phyloP scores from a whole-genome alignment of 2,113 vertebrate genomes.

The Platichthys flesus region DNA sequence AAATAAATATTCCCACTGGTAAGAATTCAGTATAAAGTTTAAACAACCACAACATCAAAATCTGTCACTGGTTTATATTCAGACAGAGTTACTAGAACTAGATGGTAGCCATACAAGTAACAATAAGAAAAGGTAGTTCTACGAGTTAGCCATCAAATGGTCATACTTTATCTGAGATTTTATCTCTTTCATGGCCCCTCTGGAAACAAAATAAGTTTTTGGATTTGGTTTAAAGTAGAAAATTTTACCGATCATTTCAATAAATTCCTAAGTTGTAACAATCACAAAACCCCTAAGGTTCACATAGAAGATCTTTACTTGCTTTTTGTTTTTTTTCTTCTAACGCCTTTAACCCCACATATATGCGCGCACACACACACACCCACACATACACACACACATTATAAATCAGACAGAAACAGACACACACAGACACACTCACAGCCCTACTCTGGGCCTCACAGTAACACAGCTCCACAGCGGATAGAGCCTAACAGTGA shows the following conservation, averaged over 20 bases:
- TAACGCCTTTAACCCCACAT: conserved; percentile 19
- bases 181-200: conserved; percentile 40
- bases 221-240: conserved; percentile 55
- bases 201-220: conserved; percentile 25
- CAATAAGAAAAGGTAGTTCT: conserved; percentile 24
- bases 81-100: conserved; percentile 52
- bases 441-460: conserved; percentile 65
- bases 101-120: conserved; percentile 38
- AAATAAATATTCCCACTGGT: conserved; percentile 26
- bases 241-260: conserved; percentile 46
- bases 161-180: conserved; percentile 43
- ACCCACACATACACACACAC: conserved; percentile 17
- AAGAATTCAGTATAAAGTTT: conserved; percentile 45
- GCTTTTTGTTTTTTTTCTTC: conserved; percentile 22
- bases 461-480: conserved; percentile 67
- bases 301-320: conserved; percentile 39
- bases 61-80: conserved; percentile 55
- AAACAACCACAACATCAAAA: conserved; percentile 48
- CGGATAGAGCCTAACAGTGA: conserved; percentile 61
- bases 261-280: conserved; percentile 9
- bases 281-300: conserved; percentile 48
- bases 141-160: conserved; percentile 52
- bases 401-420: conserved; percentile 26
- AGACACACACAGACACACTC: conserved; percentile 34
- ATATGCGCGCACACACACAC: conserved; percentile 28